Evolutionary conservation across 2,113 vertebrate species (phyloP).

Genomic region (Amphiprion ocellaris): DNA sequence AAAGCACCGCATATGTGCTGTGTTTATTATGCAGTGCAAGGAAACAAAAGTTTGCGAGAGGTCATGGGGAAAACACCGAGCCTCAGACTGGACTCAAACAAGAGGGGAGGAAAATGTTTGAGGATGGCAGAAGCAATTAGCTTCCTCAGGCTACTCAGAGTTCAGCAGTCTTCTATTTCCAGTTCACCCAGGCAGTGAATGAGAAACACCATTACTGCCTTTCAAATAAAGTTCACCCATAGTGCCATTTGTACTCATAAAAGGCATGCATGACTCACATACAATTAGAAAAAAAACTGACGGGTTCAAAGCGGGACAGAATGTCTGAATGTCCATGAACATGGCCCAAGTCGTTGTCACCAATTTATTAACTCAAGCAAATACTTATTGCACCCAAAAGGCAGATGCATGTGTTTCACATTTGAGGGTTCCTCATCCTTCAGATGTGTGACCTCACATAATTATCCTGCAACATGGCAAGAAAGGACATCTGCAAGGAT

Average conservation of each 20-base stretch:
- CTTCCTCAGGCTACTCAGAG: constrained; percentile 55
- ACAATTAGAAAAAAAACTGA: constrained; percentile 24
- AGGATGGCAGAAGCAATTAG: constrained; percentile 68
- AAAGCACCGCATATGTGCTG: constrained; percentile 36
- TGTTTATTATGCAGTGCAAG: constrained; percentile 46
- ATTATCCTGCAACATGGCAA: constrained; percentile 56
- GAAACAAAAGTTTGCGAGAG: constrained; percentile 43
- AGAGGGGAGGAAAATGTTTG: constrained; percentile 37
- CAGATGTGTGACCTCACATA: constrained; percentile 59
- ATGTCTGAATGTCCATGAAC: constrained; percentile 23
- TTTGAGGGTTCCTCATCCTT: constrained; percentile 53
- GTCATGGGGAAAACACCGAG: constrained; percentile 30
- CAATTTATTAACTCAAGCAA: constrained; percentile 54
- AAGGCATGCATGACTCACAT: constrained; percentile 41
- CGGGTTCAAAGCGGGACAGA: constrained; percentile 34
- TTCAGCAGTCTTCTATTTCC: constrained; percentile 69
- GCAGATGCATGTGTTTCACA: constrained; percentile 59
- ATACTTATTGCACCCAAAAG: constrained; percentile 55
- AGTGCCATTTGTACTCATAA: constrained; percentile 55
- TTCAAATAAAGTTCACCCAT: constrained; percentile 67
- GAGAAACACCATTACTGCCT: constrained; percentile 41
- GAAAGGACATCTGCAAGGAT: constrained; percentile 58
- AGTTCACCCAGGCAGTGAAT: constrained; percentile 49
- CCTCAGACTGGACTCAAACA: constrained; percentile 30
- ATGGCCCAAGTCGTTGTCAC: constrained; percentile 36